phyloP scores from a whole-genome alignment of 2,113 vertebrate species.

The Malurus elegans region DNA sequence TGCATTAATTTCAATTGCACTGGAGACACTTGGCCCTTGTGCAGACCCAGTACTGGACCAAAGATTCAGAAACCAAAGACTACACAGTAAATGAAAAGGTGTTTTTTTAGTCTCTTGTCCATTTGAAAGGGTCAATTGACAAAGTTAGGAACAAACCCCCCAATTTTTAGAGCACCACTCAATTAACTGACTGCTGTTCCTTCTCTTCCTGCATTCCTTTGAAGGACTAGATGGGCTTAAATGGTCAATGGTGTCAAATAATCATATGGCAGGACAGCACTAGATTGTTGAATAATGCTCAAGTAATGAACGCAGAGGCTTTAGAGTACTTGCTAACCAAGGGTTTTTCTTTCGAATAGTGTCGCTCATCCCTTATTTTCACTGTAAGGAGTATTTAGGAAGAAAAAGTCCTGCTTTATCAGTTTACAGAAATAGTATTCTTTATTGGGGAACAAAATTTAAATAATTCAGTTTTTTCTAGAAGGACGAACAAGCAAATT shows the following conservation, averaged over 20 bases:
- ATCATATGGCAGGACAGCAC: neutral
- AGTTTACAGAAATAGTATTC: neutral
- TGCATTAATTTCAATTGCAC: neutral
- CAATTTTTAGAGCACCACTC: neutral
- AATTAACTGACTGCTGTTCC: neutral
- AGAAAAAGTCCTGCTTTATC: neutral
- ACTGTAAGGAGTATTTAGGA: neutral
- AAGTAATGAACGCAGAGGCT: neutral
- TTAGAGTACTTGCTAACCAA: neutral
- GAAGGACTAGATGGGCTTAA: neutral
- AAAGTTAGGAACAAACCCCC: neutral
- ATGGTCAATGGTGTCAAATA: neutral
- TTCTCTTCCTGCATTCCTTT: neutral
- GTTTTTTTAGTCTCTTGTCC: neutral
- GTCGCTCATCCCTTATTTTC: neutral
- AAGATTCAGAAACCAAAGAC: neutral
- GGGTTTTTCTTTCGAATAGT: neutral
- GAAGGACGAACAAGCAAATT: neutral
- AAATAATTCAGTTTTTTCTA: neutral
- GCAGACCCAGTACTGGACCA: neutral
- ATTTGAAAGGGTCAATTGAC: neutral
- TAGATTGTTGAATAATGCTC: neutral
- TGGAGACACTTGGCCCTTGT: neutral
- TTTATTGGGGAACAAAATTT: neutral
- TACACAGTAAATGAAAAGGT: neutral